Conservation (phyloP, 1,140 invertebrate species). For the Drosophila truncata region DNA sequence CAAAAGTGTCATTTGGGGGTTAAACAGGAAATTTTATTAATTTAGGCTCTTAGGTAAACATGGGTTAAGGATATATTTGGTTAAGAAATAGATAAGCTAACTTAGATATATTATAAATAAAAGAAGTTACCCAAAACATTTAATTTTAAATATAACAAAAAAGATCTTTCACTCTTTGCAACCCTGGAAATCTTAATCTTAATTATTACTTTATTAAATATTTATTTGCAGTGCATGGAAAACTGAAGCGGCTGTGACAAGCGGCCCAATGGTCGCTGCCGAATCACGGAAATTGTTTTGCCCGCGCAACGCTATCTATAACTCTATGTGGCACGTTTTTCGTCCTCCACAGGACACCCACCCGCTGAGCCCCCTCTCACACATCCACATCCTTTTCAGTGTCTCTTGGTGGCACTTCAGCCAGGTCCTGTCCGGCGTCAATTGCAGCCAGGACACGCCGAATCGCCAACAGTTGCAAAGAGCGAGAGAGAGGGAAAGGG, state of each 20-base stretch:
- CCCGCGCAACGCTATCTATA: slow-evolving; percentile 24
- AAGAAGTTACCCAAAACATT: not conserved
- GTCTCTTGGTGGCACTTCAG: slow-evolving; percentile 21
- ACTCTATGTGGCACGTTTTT: slow-evolving; percentile 41
- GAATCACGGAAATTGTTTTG: slow-evolving; percentile 64
- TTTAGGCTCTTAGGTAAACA: not conserved
- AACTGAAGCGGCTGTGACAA: slow-evolving; percentile 48
- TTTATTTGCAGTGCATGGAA: slow-evolving; percentile 8
- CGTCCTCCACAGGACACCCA: not conserved
- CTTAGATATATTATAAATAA: not conserved
- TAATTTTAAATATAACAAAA: not conserved
- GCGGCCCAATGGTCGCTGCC: slow-evolving; percentile 45
- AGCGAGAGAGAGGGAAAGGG: slow-evolving; percentile 12
- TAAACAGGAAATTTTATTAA: not conserved
- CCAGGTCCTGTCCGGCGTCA: slow-evolving; percentile 34
- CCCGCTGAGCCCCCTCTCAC: not conserved
- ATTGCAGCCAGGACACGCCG: slow-evolving; percentile 27
- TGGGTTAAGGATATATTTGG: not conserved
- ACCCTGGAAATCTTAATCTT: not conserved
- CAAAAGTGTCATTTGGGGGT: not conserved
- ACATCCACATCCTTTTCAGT: not conserved
- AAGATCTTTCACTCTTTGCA: not conserved
- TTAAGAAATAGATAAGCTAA: not conserved
- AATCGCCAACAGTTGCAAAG: slow-evolving; percentile 48
- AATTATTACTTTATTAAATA: not conserved